Percentiles rank a stretch among this genome's conserved stretches.
Evolutionary conservation across 23 tunicate species (phyloP).

Genomic region (Styela plicata): DNA sequence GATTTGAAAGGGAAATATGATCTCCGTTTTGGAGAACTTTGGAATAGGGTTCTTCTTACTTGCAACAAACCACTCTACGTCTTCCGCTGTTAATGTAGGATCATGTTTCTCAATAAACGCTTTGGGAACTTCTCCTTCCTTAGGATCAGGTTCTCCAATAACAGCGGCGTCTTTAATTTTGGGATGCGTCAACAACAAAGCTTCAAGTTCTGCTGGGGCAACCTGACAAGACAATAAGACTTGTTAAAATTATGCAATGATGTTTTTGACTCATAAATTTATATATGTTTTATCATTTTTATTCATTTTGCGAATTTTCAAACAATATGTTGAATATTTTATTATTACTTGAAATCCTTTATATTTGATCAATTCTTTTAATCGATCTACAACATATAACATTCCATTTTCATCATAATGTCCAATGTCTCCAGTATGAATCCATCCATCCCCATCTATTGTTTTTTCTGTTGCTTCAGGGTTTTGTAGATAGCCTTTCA

Average conservation of each 20-base stretch:
- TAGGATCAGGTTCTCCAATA: conserved; percentile 18
- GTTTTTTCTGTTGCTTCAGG: conserved; percentile 42
- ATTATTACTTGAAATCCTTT: conserved; percentile 65
- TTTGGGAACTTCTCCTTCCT: conserved; percentile 41
- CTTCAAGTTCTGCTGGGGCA: conserved; percentile 46
- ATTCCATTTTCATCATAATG: conserved; percentile 50
- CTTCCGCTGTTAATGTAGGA: neutral
- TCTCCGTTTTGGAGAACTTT: too few relatives aligned
- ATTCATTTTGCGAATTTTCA: too few relatives aligned
- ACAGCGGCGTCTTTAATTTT: conserved; percentile 39
- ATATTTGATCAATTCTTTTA: conserved; percentile 73
- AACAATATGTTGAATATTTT: too few relatives aligned
- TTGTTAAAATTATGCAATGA: too few relatives aligned
- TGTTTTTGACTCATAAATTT: too few relatives aligned
- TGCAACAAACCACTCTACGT: conserved; percentile 10
- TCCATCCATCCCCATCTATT: conserved; percentile 66
- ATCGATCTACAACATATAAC: conserved; percentile 56
- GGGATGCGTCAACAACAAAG: conserved; percentile 24
- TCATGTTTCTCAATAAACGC: conserved; percentile 32
- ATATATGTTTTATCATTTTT: too few relatives aligned
- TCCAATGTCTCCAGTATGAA: conserved; percentile 85
- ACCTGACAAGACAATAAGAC: conserved; percentile 31
- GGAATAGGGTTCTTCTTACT: neutral
- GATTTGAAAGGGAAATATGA: neutral
- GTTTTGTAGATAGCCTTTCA: conserved; percentile 59